These are phyloP conservation scores for Unio pictorum DNA, from an alignment of 2,888 invertebrate species.

Conservation along the genomic window DNA sequence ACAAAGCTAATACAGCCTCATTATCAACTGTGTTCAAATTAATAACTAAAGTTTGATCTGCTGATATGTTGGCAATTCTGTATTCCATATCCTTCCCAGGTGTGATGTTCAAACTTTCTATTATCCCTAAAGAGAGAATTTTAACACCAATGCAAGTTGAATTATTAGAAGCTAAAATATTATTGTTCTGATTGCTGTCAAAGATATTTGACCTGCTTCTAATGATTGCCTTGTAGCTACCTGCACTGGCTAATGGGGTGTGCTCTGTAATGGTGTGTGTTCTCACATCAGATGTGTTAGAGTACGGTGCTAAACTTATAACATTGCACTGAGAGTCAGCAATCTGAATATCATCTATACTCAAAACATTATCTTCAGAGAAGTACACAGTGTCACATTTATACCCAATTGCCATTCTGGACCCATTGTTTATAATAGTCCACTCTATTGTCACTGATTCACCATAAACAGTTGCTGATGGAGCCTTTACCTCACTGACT, in stretches of 20 bases:
- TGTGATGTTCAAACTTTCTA: background rate
- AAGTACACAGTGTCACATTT: constrained; percentile 27
- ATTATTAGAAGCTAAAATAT: constrained; percentile 9
- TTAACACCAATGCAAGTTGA: constrained; percentile 8
- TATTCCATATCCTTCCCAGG: constrained; percentile 1
- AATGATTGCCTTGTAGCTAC: constrained; percentile 15
- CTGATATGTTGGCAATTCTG: constrained; percentile 10
- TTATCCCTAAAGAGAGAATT: background rate
- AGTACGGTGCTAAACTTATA: constrained; percentile 7
- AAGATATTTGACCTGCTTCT: constrained; percentile 23
- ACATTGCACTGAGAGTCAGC: constrained; percentile 11
- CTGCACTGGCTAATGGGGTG: constrained; percentile 7
- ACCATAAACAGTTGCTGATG: constrained; percentile 7
- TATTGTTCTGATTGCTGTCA: constrained; percentile 19
- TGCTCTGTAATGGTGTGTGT: background rate
- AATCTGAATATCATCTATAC: constrained; percentile 19
- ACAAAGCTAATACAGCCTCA: constrained; percentile 11
- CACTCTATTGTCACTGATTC: constrained; percentile 13
- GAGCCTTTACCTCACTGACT: constrained; percentile 11
- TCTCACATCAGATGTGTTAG: background rate
- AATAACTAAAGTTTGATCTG: constrained; percentile 18
- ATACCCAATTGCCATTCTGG: constrained; percentile 13
- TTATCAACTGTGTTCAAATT: constrained; percentile 3
- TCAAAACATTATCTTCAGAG: constrained; percentile 18
- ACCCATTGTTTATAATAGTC: constrained; percentile 20